These are phyloP conservation scores for Sipha maydis DNA, from an alignment of 2,888 invertebrate species.

Conservation along the genomic window DNA sequence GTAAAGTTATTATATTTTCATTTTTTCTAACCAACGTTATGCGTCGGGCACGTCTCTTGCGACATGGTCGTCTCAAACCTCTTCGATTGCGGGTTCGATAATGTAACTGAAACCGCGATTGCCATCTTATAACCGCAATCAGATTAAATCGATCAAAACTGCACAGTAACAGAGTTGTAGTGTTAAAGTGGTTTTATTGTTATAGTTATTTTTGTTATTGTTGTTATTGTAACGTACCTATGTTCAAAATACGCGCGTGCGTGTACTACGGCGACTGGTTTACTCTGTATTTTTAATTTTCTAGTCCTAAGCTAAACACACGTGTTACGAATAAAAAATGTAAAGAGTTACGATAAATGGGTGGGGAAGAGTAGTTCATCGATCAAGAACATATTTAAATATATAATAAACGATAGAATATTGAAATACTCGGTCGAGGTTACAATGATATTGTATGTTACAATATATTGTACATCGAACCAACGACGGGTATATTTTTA, in stretches of 20 bases:
- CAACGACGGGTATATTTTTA: background rate
- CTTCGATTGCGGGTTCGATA: too few relatives aligned
- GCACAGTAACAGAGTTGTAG: too few relatives aligned
- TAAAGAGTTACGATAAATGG: conserved; percentile 5
- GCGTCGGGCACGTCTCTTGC: too few relatives aligned
- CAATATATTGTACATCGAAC: background rate
- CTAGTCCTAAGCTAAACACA: conserved; percentile 28
- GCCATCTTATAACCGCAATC: too few relatives aligned
- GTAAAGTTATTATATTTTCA: too few relatives aligned
- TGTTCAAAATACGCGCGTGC: background rate
- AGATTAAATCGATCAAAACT: background rate
- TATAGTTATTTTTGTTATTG: background rate
- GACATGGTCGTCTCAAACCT: too few relatives aligned
- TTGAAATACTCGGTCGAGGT: background rate
- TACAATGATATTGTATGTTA: background rate
- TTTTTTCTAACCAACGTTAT: background rate
- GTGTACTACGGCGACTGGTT: background rate
- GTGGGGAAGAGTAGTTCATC: background rate
- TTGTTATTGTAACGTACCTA: background rate
- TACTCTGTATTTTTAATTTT: conserved; percentile 29
- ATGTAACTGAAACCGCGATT: too few relatives aligned
- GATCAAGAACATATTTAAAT: background rate
- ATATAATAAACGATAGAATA: background rate
- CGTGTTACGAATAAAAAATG: conserved; percentile 22
- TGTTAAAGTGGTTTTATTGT: too few relatives aligned